Base-by-base conservation (phyloP, 2,888 invertebrate species). In the Eremobia ochroleuca region DNA sequence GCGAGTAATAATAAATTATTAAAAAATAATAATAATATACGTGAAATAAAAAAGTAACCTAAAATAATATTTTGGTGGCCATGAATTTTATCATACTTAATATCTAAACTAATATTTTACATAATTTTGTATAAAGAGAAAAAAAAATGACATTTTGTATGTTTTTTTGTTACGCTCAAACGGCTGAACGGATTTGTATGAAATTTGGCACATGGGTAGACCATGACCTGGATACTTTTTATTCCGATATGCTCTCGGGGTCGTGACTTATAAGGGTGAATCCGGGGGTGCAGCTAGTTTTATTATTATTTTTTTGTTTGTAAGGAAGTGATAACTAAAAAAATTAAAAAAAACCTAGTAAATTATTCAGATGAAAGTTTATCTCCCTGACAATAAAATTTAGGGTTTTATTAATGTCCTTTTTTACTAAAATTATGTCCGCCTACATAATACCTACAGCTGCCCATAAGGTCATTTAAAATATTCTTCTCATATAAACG, bases 371-470 rank as follows among this genome's bases (percentile, higher is more conserved):
- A 37, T 74, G 59, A 43, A 75, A 18, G 13, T 59, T 46, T 76
- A 74, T 76, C 43, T 46, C 11, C 4, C 1, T 13, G 8, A 2
- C 21, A 34, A 74, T 46, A 25, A 31, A 37, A 34, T 34, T 25
- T n/a, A n/a, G n/a, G n/a, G n/a, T n/a, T 74, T 73, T 25, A 8
- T 34, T 18, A n/a, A 31, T 52, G 52, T 40, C 52, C 40, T 73
- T 25, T 73, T 37, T 52, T 49, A 25, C 25, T 52, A 25, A 9
- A 11, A 28, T 18, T 25, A 49, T 37, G n/a, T 72, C 37, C 25
- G 11, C 2, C 2, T 28, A 15, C 0, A 46, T n/a, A 21, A 28
- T 72, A n/a, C 3, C 9, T 34, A 28, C 21, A 34, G 37, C 18
- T 73, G 37, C 9, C 11, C 15, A 46, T 46, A 43, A 25, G 3